Evolutionary conservation across 2,797 vertebrate species (phyloP).

Genomic region (Hylomyscus alleni): DNA sequence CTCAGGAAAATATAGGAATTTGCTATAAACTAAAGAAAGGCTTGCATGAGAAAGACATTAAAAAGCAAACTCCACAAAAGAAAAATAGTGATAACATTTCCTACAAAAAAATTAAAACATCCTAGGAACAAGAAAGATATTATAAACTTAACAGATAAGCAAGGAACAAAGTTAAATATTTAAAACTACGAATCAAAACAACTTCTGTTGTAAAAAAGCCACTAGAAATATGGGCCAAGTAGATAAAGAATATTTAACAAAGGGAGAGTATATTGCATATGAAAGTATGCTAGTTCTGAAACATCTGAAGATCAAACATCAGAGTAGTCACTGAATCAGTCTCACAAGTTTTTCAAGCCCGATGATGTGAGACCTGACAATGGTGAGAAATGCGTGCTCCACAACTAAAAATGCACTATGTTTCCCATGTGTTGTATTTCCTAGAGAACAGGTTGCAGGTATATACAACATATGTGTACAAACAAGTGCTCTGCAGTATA

Average conservation of each 20-base stretch:
- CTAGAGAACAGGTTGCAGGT: neutral
- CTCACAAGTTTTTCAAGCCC: neutral
- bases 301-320: neutral
- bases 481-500: neutral
- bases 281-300: neutral
- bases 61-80: neutral
- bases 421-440: neutral
- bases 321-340: neutral
- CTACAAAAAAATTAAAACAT: slow-evolving; percentile 45
- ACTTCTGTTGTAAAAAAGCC: neutral
- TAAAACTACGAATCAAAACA: slow-evolving; percentile 8
- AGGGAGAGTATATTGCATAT: neutral
- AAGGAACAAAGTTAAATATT: neutral
- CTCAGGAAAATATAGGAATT: slow-evolving; percentile 42
- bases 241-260: neutral
- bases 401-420: neutral
- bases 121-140: neutral
- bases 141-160: neutral
- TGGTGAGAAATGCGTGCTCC: neutral
- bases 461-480: neutral
- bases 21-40: neutral
- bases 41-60: neutral
- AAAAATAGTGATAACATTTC: neutral
- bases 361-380: neutral
- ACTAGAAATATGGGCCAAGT: neutral